Percentiles rank a stretch among this genome's conserved stretches.
Conservation (phyloP, 2,797 vertebrate species). For the Tapera naevia region DNA sequence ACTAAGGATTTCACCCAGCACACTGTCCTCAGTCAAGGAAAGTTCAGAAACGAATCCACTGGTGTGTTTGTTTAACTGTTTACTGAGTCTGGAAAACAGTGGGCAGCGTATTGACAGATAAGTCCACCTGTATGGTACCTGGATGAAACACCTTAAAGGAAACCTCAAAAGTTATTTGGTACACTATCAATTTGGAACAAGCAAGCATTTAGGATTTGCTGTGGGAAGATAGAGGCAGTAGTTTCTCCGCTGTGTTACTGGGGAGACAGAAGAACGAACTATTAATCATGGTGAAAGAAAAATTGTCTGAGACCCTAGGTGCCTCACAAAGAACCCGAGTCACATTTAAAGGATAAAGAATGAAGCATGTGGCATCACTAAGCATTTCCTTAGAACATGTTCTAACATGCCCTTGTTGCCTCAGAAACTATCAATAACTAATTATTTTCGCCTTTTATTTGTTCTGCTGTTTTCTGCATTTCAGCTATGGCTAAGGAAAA, state of each 20-base stretch:
- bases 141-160: not conserved
- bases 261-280: not conserved
- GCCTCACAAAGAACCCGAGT: not conserved
- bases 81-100: not conserved
- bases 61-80: not conserved
- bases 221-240: not conserved
- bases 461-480: not conserved
- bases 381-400: not conserved
- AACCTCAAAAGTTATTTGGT: not conserved
- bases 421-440: not conserved
- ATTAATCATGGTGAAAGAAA: not conserved
- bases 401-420: not conserved
- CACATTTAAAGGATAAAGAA: not conserved
- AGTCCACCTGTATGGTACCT: not conserved
- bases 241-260: not conserved
- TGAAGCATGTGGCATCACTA: not conserved
- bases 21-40: not conserved
- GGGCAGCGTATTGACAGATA: not conserved
- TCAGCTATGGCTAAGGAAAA: accelerated
- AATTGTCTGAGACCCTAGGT: not conserved
- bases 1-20: not conserved
- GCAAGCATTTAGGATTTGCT: not conserved
- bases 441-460: not conserved
- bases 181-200: not conserved
- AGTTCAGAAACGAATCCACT: not conserved